phyloP scores from a whole-genome alignment of 2,797 vertebrate species.

The Fistularia commersonii region DNA sequence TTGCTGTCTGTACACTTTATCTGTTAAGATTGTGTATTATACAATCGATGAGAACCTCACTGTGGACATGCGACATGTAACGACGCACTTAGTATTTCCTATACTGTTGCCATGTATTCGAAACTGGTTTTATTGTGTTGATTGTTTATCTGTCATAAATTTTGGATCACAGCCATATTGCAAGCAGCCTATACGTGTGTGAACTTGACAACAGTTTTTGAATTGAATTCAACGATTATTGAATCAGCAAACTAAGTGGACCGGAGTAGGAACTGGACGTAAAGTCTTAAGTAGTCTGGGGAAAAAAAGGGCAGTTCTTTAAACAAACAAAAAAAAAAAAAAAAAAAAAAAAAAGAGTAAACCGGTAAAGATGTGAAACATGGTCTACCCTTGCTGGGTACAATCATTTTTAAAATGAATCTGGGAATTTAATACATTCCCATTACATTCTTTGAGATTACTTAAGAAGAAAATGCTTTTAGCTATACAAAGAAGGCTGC shows the following conservation, averaged over 20 bases:
- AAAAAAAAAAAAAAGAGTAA: not conserved
- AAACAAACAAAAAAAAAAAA: too few species aligned
- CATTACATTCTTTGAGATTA: constrained; percentile 17
- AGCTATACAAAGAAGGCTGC: constrained; percentile 1
- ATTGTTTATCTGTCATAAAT: constrained; percentile 38
- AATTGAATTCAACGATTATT: constrained; percentile 33
- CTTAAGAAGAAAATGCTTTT: not conserved
- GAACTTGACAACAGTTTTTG: constrained; percentile 37
- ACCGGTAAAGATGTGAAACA: constrained; percentile 39
- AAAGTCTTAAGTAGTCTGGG: constrained; percentile 17
- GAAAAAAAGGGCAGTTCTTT: not conserved
- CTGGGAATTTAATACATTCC: constrained; percentile 8
- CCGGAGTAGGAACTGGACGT: constrained; percentile 19
- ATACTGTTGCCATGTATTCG: constrained; percentile 36
- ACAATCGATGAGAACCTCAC: constrained; percentile 20
- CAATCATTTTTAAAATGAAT: constrained; percentile 38
- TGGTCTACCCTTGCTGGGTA: constrained; percentile 48
- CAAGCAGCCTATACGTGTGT: constrained; percentile 41
- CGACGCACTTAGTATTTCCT: constrained; percentile 34
- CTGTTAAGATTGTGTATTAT: constrained; percentile 27
- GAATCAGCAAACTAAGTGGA: constrained; percentile 25
- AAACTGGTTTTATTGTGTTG: constrained; percentile 27
- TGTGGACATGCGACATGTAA: constrained; percentile 23
- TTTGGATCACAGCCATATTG: constrained; percentile 70
- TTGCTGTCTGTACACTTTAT: constrained; percentile 32